Percentiles rank a stretch among this genome's conserved stretches.
Evolutionary conservation across 2,113 vertebrate genomes (phyloP).

Genomic region (Caretta caretta): DNA sequence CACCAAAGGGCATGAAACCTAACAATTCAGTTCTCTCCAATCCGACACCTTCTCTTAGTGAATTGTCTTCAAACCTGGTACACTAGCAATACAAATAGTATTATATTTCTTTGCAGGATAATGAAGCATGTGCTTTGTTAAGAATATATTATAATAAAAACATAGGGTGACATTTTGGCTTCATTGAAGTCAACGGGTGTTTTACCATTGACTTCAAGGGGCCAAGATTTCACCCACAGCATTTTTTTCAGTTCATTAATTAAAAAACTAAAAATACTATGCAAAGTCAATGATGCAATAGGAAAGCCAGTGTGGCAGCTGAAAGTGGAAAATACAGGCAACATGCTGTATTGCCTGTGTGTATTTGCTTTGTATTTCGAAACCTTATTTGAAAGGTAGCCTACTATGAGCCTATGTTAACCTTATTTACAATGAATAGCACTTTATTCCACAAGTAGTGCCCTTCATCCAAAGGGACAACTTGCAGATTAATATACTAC

Average conservation of each 20-base stretch:
- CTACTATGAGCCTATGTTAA: not conserved
- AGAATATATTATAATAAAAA: not conserved
- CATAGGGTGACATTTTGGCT: not conserved
- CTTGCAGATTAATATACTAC: not conserved
- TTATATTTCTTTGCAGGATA: not conserved
- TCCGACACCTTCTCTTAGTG: not conserved
- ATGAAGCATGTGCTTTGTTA: not conserved
- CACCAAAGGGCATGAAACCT: not conserved
- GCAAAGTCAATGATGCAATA: not conserved
- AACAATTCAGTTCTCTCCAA: not conserved
- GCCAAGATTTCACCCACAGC: not conserved
- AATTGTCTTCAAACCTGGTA: not conserved
- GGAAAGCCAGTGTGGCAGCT: not conserved
- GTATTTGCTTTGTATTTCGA: not conserved
- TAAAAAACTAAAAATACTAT: not conserved
- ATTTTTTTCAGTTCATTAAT: not conserved
- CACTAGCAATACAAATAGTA: rapidly evolving
- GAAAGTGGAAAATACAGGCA: not conserved
- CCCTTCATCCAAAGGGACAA: not conserved
- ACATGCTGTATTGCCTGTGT: too few relatives aligned
- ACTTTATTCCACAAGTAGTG: not conserved
- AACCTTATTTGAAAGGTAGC: not conserved
- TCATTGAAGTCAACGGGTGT: not conserved
- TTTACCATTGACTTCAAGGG: not conserved
- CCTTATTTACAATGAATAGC: not conserved